Base-by-base conservation (phyloP, 2,113 vertebrate species). In the Varanus komodoensis region DNA sequence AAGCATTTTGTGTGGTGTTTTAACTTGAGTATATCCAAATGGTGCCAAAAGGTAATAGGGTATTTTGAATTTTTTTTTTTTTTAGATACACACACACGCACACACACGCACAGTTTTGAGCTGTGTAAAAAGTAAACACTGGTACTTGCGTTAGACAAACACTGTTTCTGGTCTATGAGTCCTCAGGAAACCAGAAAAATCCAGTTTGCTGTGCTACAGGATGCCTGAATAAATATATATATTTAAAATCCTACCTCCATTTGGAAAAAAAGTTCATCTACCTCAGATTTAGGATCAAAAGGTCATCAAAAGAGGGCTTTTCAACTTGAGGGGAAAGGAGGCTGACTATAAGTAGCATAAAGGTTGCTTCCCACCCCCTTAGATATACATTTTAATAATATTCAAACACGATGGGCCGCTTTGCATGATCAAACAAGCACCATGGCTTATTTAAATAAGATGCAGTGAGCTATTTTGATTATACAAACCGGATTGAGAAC, bases 31-130 rank as follows among this genome's bases (percentile, higher is more conserved):
- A 94, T 95, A 96, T 93, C 93, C 93, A 95, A 94, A 74, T 91
- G 95, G 97, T 97, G 97, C 97, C 97, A 97, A 97, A 97, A 96
- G 89, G 94, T 95, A 89, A 92, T 96, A 95, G 92, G 95, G 91
- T 97, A 95, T 97, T 96, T 96, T 94, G 89, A 19, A 79, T 48
- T 92, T 93, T 81, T 67, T 93, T 92, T 97, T 96, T 95, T 73
- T 23, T 74, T 74, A 74, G 32, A 84, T n/a, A 97, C 91, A 95
- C 93, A 94, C 94, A 95, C 93, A 95, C 95, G 96, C 80, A 34
- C 61, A 68, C 25, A 88, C 32, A 97, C 92, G 94, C 91, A 95
- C 96, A 96, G 96, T 97, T 96, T 94, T 95, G 95, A 96, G 94
- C 96, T 97, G 96, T 97, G 93, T 96, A 96, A 96, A 97, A 95